Evolutionary conservation across 2,113 vertebrate genomes (phyloP), one percentile per base, ranked within the genome.

Genomic region (Gracilinanus agilis): DNA sequence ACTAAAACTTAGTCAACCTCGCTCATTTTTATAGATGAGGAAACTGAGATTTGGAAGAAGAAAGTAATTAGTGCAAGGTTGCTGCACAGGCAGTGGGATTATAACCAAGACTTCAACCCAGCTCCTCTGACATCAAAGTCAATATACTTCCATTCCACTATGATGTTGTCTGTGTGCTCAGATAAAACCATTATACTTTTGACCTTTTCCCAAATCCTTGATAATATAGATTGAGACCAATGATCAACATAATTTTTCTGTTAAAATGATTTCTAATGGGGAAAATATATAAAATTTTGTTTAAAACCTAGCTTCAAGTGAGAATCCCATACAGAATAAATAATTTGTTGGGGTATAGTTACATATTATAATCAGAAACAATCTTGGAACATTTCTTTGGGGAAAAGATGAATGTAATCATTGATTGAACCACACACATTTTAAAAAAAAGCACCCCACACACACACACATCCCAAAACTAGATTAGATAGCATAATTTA

Each of bases 161-260:
- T 75, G 61, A 29, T 67, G 61, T 24, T 67, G 13, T 34, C 34
- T 75, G 67, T 19, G 13, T 96, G 97, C 96, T 97, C 95, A 97
- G 96, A 95, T 88, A 58, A 54, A 96, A 91, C 53, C 95, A 95
- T 91, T 75, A 96, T 44, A 94, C 88, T 83, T 58, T 95, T 94
- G 96, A 96, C 91, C 94, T 95, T 96, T 96, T 94, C 94, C 92
- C 44, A 93, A 97, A 75, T 89, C 88, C 34, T 89, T 93, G 88
- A 96, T 93, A n/a, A 94, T n/a, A 58, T 54, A 93, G 13, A 24
- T 55, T 25, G 92, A 97, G 95, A 97, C 93, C 93, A 96, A 97
- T 97, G 96, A 97, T 95, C 90, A 97, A 96, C 97, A 97, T 94
- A 54, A 91, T 53, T 98, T 98, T 97, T 97, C 92, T 90, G 98